A percentile compares a stretch with the other conserved stretches of the same genome.
These are phyloP conservation scores for Digitonthophagus gazella DNA, from an alignment of 2,888 invertebrate species.

Conservation along the genomic window DNA sequence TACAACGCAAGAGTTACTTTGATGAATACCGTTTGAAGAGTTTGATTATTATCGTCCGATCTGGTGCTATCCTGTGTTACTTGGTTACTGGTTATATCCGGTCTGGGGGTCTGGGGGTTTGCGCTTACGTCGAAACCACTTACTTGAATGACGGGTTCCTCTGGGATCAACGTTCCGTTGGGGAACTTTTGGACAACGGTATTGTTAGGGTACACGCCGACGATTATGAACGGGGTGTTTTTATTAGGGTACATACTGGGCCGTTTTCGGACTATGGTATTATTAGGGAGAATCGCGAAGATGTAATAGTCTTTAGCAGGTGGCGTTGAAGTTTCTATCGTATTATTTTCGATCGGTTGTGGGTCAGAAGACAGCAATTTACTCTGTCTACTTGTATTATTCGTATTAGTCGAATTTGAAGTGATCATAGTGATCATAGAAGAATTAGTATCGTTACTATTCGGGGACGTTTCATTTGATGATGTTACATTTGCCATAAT, in stretches of 20 bases:
- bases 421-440: slow-evolving; percentile 2
- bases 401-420: slow-evolving; percentile 15
- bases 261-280: slow-evolving; percentile 74
- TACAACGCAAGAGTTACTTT: slow-evolving; percentile 2
- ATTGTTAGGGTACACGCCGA: slow-evolving; percentile 75
- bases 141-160: slow-evolving; percentile 53
- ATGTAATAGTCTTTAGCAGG: slow-evolving; percentile 70
- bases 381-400: slow-evolving; percentile 36
- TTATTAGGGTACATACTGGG: slow-evolving; percentile 67
- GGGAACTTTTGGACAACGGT: slow-evolving; percentile 77
- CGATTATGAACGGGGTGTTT: slow-evolving; percentile 71
- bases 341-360: slow-evolving; percentile 27
- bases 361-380: slow-evolving; percentile 38
- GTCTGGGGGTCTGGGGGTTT: slow-evolving; percentile 56
- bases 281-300: slow-evolving; percentile 75
- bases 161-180: slow-evolving; percentile 76
- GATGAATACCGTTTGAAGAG: slow-evolving; percentile 55
- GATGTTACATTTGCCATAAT: slow-evolving; percentile 6
- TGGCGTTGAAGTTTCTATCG: slow-evolving; percentile 28
- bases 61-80: slow-evolving; percentile 51
- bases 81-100: slow-evolving; percentile 66
- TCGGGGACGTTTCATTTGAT: background rate
- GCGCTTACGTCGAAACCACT: slow-evolving; percentile 60
- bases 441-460: background rate
- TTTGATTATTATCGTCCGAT: slow-evolving; percentile 57